phyloP scores from a whole-genome alignment of 1,140 invertebrate genomes.

The Ylistrum balloti region DNA sequence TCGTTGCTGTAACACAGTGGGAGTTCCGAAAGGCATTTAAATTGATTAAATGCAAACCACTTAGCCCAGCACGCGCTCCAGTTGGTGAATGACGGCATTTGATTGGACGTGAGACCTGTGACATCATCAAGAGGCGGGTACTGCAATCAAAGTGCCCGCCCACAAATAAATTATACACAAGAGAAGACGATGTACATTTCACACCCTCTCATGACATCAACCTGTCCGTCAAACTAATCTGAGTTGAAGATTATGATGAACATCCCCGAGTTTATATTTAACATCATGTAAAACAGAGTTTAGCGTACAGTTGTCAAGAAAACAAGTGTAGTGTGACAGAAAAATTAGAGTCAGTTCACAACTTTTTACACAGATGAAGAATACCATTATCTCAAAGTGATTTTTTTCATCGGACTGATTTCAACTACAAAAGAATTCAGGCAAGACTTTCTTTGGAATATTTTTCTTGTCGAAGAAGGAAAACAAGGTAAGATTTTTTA shows the following conservation, averaged over 20 bases:
- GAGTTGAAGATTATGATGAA: not conserved
- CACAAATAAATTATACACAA: not conserved
- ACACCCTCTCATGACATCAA: not conserved
- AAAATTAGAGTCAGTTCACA: not conserved
- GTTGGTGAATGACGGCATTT: not conserved
- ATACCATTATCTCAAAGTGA: not conserved
- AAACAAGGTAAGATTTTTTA: too few species aligned
- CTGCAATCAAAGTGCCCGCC: not conserved
- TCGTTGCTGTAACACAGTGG: not conserved
- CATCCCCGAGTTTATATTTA: not conserved
- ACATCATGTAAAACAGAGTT: constrained; percentile 19
- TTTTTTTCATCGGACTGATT: not conserved
- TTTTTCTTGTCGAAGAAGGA: too few species aligned
- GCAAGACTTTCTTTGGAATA: too few species aligned
- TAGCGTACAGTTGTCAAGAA: constrained; percentile 12
- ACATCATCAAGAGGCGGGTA: not conserved
- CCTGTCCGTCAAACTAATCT: not conserved
- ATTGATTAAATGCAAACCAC: constrained; percentile 32
- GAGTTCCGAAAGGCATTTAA: constrained; percentile 16
- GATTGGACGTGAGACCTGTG: not conserved
- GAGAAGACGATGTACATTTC: not conserved
- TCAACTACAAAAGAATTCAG: too few species aligned
- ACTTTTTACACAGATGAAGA: not conserved
- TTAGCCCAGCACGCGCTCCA: constrained; percentile 14
- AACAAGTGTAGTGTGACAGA: not conserved